Conservation (phyloP, 2,797 vertebrate genomes). For the Antennarius maculatus region DNA sequence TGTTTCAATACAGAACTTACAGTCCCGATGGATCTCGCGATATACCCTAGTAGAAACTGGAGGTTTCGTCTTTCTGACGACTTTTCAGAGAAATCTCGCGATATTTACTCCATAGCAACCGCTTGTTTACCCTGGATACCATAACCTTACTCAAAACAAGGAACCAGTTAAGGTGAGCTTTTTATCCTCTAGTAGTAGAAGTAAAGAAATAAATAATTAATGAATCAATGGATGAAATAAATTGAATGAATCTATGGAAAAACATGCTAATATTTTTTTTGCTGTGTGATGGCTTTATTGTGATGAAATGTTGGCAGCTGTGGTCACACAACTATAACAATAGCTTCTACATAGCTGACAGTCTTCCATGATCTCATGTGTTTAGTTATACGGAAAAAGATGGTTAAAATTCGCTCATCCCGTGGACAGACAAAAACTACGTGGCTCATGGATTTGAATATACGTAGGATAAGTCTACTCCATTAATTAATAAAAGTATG, state of each 20-base stretch:
- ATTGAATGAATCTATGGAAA: no score
- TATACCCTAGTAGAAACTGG: constrained; percentile 11
- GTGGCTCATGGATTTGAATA: not conserved
- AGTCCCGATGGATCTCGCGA: constrained; percentile 59
- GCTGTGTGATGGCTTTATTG: no score
- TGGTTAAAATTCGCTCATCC: not conserved
- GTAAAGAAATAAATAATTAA: not conserved
- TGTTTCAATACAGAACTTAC: not conserved
- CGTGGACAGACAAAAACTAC: not conserved
- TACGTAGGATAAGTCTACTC: not conserved
- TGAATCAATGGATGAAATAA: no score
- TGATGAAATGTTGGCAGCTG: no score
- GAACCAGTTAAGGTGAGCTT: constrained; percentile 40
- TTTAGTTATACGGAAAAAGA: not conserved
- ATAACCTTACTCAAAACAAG: not conserved
- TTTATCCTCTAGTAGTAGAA: constrained; percentile 5
- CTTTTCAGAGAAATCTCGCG: no score
- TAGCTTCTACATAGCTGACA: not conserved
- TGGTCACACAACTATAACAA: not conserved
- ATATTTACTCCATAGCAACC: constrained; percentile 58
- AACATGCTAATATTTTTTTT: no score
- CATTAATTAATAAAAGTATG: not conserved
- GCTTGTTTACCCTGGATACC: constrained; percentile 70
- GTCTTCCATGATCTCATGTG: not conserved
- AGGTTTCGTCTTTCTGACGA: no score